A percentile compares a stretch with the other conserved stretches of the same genome.
Conservation (phyloP, 1,140 invertebrate genomes). For the Drosophila trapezifrons region DNA sequence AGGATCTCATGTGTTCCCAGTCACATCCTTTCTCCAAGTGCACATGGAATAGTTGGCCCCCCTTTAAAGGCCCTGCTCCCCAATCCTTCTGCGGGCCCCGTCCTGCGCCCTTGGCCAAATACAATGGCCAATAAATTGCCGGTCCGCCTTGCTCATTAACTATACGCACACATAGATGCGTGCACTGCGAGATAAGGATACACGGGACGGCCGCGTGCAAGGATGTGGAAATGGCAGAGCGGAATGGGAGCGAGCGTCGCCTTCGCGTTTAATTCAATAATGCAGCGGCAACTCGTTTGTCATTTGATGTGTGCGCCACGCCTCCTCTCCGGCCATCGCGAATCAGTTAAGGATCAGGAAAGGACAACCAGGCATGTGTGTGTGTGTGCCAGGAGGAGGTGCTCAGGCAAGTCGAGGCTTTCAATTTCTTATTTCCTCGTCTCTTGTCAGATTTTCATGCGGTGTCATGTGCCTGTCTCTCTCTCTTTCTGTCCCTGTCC, state of each 20-base stretch:
- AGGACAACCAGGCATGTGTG: slow-evolving; percentile 4
- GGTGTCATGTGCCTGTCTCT: slow-evolving; percentile 58
- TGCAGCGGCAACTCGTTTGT: slow-evolving; percentile 67
- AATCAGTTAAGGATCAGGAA: slow-evolving; percentile 20
- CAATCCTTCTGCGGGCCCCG: too few relatives aligned
- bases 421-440: slow-evolving; percentile 67
- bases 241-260: neutral
- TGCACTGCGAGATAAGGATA: slow-evolving; percentile 5
- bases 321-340: neutral
- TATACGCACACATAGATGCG: slow-evolving; percentile 12
- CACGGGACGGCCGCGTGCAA: slow-evolving; percentile 2
- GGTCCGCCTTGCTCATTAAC: slow-evolving; percentile 49
- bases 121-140: slow-evolving; percentile 56
- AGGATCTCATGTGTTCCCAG: too few relatives aligned
- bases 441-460: slow-evolving; percentile 72
- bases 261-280: slow-evolving; percentile 74
- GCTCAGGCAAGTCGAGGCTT: slow-evolving; percentile 52
- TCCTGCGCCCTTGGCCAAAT: slow-evolving; percentile 9
- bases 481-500: too few relatives aligned
- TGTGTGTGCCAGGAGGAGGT: too few relatives aligned
- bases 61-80: neutral
- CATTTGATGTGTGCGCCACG: slow-evolving; percentile 51
- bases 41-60: too few relatives aligned
- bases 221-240: slow-evolving; percentile 3
- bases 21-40: too few relatives aligned